Evolutionary conservation across 2,888 invertebrate species (phyloP), one percentile per base, ranked within the genome.

Genomic region (Diplolepis rosae): DNA sequence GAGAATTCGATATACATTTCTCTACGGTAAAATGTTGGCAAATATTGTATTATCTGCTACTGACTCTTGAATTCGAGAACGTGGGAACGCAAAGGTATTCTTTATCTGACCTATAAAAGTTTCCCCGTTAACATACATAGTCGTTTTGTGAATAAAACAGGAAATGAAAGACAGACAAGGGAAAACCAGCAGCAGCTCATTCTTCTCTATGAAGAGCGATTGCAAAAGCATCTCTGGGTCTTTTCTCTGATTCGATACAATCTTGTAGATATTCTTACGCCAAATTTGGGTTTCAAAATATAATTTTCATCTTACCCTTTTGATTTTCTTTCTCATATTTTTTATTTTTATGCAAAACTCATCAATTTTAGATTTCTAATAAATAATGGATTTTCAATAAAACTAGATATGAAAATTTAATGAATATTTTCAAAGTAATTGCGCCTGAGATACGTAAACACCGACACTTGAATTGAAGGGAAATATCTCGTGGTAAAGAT

Each of bases 91-190:
- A 13, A 24, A 39, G 61, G 61, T 61, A 24, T 61, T 39, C 61
- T 61, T 61, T 61, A 61, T 61, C 39, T 61, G 61, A 61, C 61
- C 61, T 39, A 61, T 39, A 61, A 61, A 61, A 61, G 61, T 61
- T 61, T 27, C 24, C 39, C 61, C 39, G 61, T 61, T 61, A 61
- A 61, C 61, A 61, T 61, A n/a, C 39, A 61, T 35, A 61, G 24
- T 61, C 61, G 39, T 27, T 39, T 61, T 24, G 39, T 39, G 9
- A 61, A 61, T 61, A 61, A 61, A 61, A 61, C 61, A 61, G 61
- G 39, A 61, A 61, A 61, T 61, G 24, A 39, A 61, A 61, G 39
- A 61, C 61, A 39, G 35, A 24, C 61, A 39, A 35, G 39, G 61
- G 24, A 61, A 61, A 61, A 61, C 56, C 22, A 35, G 32, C 15